Evolutionary conservation across 2,797 vertebrate species (phyloP).

Genomic region (Poeciliopsis turneri): DNA sequence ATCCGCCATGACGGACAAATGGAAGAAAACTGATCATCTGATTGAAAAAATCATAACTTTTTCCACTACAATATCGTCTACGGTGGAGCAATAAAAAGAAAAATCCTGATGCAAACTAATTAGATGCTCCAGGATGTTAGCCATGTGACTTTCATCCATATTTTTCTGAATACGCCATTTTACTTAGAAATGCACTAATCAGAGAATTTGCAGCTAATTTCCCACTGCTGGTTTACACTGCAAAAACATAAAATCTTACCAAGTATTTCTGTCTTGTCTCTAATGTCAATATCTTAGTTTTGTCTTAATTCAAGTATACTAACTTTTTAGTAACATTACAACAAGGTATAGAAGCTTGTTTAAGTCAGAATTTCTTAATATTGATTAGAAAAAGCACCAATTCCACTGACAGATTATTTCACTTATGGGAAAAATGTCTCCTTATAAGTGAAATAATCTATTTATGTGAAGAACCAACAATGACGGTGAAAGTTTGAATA

Average conservation of each 20-base stretch:
- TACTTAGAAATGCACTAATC: background rate
- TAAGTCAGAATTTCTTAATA: too few species aligned
- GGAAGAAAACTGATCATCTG: background rate
- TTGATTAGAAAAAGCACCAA: too few species aligned
- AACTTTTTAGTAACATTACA: too few species aligned
- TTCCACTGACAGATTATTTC: too few species aligned
- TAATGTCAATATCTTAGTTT: background rate
- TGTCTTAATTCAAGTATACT: background rate
- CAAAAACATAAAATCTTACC: too few species aligned
- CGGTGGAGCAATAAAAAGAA: background rate
- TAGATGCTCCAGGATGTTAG: background rate
- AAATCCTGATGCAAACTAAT: background rate
- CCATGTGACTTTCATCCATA: background rate
- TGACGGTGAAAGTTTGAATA: background rate
- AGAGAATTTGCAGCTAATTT: background rate
- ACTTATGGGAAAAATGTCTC: too few species aligned
- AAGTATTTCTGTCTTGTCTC: too few species aligned
- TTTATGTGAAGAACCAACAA: too few species aligned
- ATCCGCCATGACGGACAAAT: background rate
- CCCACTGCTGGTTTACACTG: background rate
- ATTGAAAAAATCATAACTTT: background rate
- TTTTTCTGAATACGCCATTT: background rate
- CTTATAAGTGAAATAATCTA: too few species aligned
- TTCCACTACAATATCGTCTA: background rate
- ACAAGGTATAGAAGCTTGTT: too few species aligned